Conservation (phyloP, 2,888 invertebrate species). For the Imbricaverruca yamaguchii region DNA sequence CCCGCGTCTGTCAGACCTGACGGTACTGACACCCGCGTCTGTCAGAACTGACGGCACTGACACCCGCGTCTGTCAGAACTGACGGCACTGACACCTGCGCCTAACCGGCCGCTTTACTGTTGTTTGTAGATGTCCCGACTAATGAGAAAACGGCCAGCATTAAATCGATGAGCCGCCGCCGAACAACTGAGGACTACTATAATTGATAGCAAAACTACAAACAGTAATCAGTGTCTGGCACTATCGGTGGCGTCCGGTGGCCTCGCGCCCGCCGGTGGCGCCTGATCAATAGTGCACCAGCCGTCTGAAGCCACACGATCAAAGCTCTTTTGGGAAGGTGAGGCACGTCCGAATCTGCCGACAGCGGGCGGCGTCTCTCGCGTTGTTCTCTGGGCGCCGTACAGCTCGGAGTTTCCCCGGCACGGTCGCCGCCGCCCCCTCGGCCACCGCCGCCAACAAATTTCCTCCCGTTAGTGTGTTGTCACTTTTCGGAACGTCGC, state of each 20-base stretch:
- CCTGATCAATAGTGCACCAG: not conserved
- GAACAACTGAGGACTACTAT: not conserved
- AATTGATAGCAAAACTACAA: slow-evolving; percentile 22
- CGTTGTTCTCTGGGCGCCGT: not conserved
- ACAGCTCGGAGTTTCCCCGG: not conserved
- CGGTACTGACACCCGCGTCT: too few relatives aligned
- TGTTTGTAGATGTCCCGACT: slow-evolving; percentile 2
- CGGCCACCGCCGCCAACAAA: too few relatives aligned
- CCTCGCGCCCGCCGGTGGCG: too few relatives aligned
- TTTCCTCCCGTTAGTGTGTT: too few relatives aligned
- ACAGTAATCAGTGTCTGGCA: slow-evolving; percentile 1
- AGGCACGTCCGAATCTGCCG: not conserved
- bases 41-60: too few relatives aligned
- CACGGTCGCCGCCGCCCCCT: not conserved
- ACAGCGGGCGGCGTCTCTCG: not conserved
- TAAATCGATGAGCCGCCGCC: slow-evolving; percentile 2
- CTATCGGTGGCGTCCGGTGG: not conserved
- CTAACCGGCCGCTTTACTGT: slow-evolving; percentile 3
- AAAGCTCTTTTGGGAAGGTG: not conserved
- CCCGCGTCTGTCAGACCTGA: too few relatives aligned
- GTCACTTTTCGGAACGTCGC: not conserved
- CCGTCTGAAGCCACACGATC: slow-evolving; percentile 4
- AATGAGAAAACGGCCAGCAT: slow-evolving; percentile 2
- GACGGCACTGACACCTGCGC: not conserved
- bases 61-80: too few relatives aligned